Evolutionary conservation across 2,888 invertebrate species (phyloP).

Genomic region (Panopea generosa): DNA sequence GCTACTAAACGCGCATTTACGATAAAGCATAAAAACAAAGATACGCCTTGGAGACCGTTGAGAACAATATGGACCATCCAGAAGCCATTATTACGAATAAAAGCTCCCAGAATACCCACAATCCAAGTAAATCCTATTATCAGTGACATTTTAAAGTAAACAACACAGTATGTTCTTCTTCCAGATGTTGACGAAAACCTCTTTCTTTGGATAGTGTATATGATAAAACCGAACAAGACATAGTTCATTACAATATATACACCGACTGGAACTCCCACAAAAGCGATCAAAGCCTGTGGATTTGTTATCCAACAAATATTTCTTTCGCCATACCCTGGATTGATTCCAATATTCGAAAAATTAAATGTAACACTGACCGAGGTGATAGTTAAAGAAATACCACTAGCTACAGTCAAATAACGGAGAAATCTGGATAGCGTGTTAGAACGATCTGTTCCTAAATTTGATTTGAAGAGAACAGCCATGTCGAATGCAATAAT

Average conservation of each 20-base stretch:
- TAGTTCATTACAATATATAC: constrained; percentile 24
- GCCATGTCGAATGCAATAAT: constrained; percentile 45
- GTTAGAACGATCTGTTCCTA: background rate
- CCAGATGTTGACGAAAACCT: background rate
- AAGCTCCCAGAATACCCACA: constrained; percentile 27
- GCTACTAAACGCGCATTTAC: constrained; percentile 33
- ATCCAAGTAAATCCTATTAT: constrained; percentile 48
- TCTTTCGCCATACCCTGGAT: constrained; percentile 16
- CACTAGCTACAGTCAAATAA: constrained; percentile 7
- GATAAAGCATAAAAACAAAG: constrained; percentile 37
- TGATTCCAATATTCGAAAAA: background rate
- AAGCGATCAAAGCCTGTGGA: constrained; percentile 15
- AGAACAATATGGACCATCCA: constrained; percentile 39
- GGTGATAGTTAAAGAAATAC: constrained; percentile 1
- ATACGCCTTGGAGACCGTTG: constrained; percentile 43
- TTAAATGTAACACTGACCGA: constrained; percentile 10
- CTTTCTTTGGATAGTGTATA: constrained; percentile 19
- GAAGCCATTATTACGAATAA: constrained; percentile 22
- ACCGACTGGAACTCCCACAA: constrained; percentile 27
- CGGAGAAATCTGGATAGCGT: constrained; percentile 9
- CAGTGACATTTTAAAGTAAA: constrained; percentile 37
- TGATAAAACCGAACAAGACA: constrained; percentile 13
- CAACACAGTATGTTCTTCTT: constrained; percentile 28
- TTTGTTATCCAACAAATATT: constrained; percentile 36
- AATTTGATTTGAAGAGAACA: constrained; percentile 12